Evolutionary conservation across 2,888 invertebrate genomes (phyloP), one percentile per base, ranked within the genome.

Genomic region (Metacarcinus magister): DNA sequence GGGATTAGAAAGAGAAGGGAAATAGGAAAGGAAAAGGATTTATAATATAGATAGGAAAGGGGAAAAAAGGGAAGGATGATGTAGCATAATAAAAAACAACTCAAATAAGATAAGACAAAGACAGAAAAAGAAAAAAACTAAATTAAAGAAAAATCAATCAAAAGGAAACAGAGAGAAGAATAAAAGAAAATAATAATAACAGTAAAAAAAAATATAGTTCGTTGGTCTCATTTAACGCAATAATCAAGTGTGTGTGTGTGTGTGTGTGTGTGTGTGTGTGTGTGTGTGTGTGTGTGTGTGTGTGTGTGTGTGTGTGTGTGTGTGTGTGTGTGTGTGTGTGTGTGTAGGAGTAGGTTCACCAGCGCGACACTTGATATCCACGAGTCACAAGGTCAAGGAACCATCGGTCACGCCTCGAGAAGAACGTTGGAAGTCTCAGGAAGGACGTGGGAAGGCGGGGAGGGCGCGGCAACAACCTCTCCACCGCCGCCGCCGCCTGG

Each of bases 151-250:
- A 28, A 32, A 82, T n/a, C 1, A 67, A 5, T 32, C 32, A 10
- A 82, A 3, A 32, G 32, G 13, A 32, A 82, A 32, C 5, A 28
- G 5, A 82, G 8, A 82, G 32, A 0, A 32, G 10, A 82, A 82
- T 28, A 7, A 32, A 10, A 2, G 10, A 32, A 10, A 32, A 32
- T 7, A 10, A 82, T 10, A 32, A 82, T 67, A 23, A 19, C 67
- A 67, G n/a, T n/a, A 82, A 5, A 82, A 82, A 32, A 28, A 1
- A 32, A 10, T 32, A 0, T 8, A 67, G 0, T 32, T 1, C 82
- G 28, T 82, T 82, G 32, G 82, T 10, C 32, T 82, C 28, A 82
- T 82, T 82, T 82, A 82, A 82, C 82, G 82, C 82, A 82, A 82
- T 32, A 82, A 67, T 67, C 19, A 13, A 32, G 82, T 82, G 82